Conservation (phyloP, 2,797 vertebrate species). For the Orientallactaga sibirica region DNA sequence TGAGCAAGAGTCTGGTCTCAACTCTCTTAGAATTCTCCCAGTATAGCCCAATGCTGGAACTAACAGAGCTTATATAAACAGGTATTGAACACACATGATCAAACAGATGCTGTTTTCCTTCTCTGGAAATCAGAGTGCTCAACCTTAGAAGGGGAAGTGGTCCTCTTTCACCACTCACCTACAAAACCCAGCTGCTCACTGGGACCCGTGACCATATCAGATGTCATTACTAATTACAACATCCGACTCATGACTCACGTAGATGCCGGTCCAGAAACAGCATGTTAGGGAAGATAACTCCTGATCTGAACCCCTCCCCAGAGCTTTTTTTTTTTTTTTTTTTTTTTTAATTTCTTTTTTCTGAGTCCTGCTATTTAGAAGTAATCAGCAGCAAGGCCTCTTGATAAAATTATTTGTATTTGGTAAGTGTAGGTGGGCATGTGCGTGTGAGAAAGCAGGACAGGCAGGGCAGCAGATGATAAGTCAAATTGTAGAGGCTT, state of each 20-base stretch:
- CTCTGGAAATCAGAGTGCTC: slow-evolving; percentile 3
- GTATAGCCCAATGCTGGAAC: not conserved
- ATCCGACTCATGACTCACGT: not conserved
- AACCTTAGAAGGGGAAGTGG: not conserved
- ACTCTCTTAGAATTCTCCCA: not conserved
- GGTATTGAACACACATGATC: slow-evolving; percentile 10
- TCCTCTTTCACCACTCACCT: not conserved
- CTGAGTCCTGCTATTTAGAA: slow-evolving; percentile 61
- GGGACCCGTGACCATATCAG: slow-evolving; percentile 30
- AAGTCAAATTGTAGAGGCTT: slow-evolving; percentile 42
- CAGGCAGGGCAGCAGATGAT: not conserved
- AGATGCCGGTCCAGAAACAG: slow-evolving; percentile 49
- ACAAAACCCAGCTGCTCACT: not conserved
- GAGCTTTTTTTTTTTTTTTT: not conserved
- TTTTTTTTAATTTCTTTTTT: slow-evolving; percentile 20
- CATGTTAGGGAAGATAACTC: not conserved
- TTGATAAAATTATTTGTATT: slow-evolving; percentile 66
- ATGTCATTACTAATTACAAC: slow-evolving; percentile 35
- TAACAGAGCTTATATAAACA: not conserved
- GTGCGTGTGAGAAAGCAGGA: accelerated
- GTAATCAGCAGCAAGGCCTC: slow-evolving; percentile 5
- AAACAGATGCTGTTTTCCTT: slow-evolving; percentile 24
- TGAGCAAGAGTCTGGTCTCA: not conserved
- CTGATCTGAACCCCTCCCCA: slow-evolving; percentile 46
- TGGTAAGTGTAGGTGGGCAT: slow-evolving; percentile 32